Conservation (phyloP, 1,140 invertebrate species). For the Diuraphis noxia region DNA sequence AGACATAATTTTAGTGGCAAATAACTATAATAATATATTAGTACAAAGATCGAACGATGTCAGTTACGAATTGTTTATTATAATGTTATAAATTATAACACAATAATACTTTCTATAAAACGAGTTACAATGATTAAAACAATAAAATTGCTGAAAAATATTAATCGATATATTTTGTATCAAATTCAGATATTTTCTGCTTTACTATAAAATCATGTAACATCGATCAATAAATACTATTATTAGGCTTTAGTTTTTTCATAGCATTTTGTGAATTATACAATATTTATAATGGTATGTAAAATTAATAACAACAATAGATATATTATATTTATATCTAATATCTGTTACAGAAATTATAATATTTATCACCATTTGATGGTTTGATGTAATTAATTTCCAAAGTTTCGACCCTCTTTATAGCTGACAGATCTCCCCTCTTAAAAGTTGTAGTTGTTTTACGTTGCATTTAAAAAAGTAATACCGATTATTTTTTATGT, state of each 20-base stretch:
- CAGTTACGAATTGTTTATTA: background rate
- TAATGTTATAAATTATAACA: background rate
- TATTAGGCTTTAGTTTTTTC: background rate
- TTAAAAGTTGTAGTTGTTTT: background rate
- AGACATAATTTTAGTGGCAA: background rate
- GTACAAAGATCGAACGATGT: no score
- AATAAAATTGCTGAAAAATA: background rate
- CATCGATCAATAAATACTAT: background rate
- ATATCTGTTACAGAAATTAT: background rate
- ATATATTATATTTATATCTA: background rate
- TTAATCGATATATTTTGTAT: background rate
- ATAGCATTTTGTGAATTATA: background rate
- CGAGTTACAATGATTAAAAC: background rate
- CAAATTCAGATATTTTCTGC: background rate
- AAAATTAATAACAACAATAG: background rate
- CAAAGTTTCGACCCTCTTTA: conserved; percentile 22
- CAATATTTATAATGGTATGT: background rate
- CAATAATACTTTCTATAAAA: no score
- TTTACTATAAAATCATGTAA: background rate
- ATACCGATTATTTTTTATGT: background rate
- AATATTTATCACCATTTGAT: conserved; percentile 10
- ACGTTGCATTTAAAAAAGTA: background rate
- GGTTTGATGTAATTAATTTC: conserved; percentile 22
- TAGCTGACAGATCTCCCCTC: conserved; percentile 4
- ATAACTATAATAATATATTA: no score